Evolutionary conservation across 2,888 invertebrate species (phyloP).

Genomic region (Oscheius onirici): DNA sequence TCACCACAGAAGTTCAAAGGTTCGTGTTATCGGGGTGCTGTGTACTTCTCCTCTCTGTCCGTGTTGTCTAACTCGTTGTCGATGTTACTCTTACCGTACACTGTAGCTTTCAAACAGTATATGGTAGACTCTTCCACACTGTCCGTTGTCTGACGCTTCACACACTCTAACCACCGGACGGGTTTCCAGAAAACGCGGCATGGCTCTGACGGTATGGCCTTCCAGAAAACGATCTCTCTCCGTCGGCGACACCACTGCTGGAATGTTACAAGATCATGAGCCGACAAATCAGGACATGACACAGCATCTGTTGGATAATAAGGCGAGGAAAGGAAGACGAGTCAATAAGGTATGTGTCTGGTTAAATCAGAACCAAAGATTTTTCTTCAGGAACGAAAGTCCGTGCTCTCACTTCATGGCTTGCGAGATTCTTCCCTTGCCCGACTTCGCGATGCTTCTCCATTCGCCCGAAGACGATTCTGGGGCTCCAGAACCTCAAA

Average conservation of each 20-base stretch:
- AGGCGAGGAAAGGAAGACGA: conserved; percentile 12
- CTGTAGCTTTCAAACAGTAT: too few relatives aligned
- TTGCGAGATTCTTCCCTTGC: conserved; percentile 50
- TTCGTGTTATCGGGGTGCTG: neutral
- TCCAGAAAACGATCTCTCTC: conserved; percentile 57
- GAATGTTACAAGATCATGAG: neutral
- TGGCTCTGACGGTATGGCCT: conserved; percentile 44
- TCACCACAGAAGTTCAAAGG: conserved; percentile 38
- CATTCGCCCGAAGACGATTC: conserved; percentile 41
- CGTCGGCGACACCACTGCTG: conserved; percentile 41
- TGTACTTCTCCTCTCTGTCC: neutral
- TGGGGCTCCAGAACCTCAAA: conserved; percentile 35
- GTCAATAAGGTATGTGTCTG: neutral
- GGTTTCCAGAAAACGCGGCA: conserved; percentile 45
- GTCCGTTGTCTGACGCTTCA: conserved; percentile 4
- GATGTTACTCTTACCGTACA: too few relatives aligned
- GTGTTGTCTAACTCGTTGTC: conserved; percentile 1
- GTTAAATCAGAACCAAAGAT: neutral
- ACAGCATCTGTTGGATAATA: conserved; percentile 9
- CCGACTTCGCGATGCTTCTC: conserved; percentile 46
- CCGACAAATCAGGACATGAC: neutral
- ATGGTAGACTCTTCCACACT: neutral
- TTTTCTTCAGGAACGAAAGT: conserved; percentile 41
- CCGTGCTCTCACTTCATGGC: conserved; percentile 36
- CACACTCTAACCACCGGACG: neutral